Conservation (phyloP, 2,888 invertebrate genomes). For the Eustalomyia histrio region DNA sequence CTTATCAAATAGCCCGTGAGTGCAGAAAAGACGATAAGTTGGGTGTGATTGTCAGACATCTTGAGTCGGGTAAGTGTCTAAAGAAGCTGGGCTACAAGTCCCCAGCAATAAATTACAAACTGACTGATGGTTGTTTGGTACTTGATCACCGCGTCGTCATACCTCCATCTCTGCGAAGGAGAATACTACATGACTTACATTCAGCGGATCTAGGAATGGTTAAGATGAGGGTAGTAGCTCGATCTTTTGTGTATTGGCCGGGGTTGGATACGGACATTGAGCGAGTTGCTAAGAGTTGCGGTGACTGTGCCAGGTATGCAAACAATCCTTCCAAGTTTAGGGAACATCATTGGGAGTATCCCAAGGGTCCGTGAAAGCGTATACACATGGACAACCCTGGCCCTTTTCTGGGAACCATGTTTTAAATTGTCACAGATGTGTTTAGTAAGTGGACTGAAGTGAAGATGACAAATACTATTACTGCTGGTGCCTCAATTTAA, state of each 20-base stretch:
- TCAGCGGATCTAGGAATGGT: conserved; percentile 27
- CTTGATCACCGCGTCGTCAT: conserved; percentile 23
- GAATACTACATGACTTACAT: conserved; percentile 20
- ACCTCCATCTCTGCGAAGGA: not conserved
- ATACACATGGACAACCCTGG: conserved; percentile 36
- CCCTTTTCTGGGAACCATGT: conserved; percentile 11
- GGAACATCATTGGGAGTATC: no score
- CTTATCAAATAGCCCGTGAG: conserved; percentile 1
- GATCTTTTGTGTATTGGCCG: no score
- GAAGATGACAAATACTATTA: conserved; percentile 5
- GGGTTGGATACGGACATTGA: conserved; percentile 39
- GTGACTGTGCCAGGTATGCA: conserved; percentile 20
- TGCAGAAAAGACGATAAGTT: conserved; percentile 4
- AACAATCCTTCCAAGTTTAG: conserved; percentile 10
- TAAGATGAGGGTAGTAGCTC: conserved; percentile 41
- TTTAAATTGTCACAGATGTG: conserved; percentile 8
- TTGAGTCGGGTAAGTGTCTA: not conserved
- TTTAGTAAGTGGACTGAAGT: conserved; percentile 26
- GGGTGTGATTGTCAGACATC: no score
- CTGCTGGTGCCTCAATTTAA: conserved; percentile 9
- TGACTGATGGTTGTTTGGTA: conserved; percentile 5
- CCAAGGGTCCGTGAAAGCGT: conserved; percentile 42
- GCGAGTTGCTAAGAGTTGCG: conserved; percentile 3
- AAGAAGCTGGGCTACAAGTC: conserved; percentile 16
- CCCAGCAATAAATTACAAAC: conserved; percentile 3